phyloP scores from a whole-genome alignment of 2,797 vertebrate species.

The Sciurus vulgaris region DNA sequence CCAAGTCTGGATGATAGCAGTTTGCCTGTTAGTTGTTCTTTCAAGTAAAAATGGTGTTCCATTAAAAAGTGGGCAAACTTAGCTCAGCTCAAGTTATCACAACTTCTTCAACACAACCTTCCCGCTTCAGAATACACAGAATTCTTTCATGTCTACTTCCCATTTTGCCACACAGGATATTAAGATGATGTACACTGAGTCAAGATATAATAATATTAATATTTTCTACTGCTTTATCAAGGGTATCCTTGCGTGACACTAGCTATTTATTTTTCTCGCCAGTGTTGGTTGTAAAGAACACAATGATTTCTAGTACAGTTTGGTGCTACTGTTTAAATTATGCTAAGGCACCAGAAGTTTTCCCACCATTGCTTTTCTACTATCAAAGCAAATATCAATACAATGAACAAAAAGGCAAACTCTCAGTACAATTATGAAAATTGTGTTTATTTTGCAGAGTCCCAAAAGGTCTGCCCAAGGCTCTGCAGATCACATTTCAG shows the following conservation, averaged over 20 bases:
- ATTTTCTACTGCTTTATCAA: conserved; percentile 8
- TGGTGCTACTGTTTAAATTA: neutral
- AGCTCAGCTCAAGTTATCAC: neutral
- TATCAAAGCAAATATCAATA: neutral
- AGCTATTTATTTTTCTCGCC: neutral
- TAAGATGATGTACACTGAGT: neutral
- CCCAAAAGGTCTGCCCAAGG: neutral
- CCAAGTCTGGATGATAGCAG: neutral
- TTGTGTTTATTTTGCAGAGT: neutral
- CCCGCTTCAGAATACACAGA: neutral
- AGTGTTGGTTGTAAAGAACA: neutral
- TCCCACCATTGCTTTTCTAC: neutral
- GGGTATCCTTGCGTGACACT: neutral
- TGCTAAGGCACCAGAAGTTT: neutral
- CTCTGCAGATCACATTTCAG: neutral
- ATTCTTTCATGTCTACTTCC: neutral
- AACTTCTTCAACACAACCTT: neutral
- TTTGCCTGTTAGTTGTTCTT: neutral
- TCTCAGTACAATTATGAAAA: neutral
- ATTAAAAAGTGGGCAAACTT: neutral
- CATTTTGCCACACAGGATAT: neutral
- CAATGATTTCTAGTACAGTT: neutral
- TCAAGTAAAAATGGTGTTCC: neutral
- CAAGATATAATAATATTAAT: neutral
- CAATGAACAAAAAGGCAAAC: neutral